These are phyloP conservation scores for Polietes domitor DNA, from an alignment of 2,888 invertebrate species.

Conservation along the genomic window DNA sequence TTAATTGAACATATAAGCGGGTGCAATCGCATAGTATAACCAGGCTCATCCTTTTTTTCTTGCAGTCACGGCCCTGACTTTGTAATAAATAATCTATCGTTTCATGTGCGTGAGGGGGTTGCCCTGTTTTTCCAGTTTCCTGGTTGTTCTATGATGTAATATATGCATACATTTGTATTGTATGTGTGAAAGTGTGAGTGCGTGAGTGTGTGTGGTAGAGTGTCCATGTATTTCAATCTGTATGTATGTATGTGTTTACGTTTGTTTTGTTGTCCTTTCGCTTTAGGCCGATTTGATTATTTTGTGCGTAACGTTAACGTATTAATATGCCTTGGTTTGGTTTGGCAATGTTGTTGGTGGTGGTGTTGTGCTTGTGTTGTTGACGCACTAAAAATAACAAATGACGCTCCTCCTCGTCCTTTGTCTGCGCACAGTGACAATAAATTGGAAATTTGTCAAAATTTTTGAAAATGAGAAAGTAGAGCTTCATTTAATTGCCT, in stretches of 20 bases:
- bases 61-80: neutral
- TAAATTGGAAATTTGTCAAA: too few relatives aligned
- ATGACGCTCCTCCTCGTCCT: neutral
- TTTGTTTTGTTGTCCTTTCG: slow-evolving; percentile 28
- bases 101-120: neutral
- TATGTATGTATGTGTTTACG: neutral
- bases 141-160: slow-evolving; percentile 11
- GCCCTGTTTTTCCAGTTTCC: neutral
- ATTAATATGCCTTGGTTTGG: slow-evolving; percentile 48
- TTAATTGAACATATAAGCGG: too few relatives aligned
- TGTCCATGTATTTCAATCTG: too few relatives aligned
- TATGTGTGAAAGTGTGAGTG: slow-evolving; percentile 16
- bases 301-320: slow-evolving; percentile 51
- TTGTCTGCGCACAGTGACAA: neutral
- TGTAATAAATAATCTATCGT: neutral
- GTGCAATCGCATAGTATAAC: too few relatives aligned
- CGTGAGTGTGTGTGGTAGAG: slow-evolving; percentile 35
- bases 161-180: slow-evolving; percentile 40
- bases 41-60: too few relatives aligned
- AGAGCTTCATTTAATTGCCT: too few relatives aligned
- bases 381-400: slow-evolving; percentile 21
- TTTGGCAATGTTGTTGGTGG: slow-evolving; percentile 2
- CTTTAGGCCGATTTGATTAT: slow-evolving; percentile 48
- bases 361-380: neutral
- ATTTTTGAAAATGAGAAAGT: too few relatives aligned